A percentile compares a stretch with the other conserved stretches of the same genome.
These are phyloP conservation scores for Pycnomerus fuliginosus DNA, from an alignment of 2,888 invertebrate genomes.

Conservation along the genomic window DNA sequence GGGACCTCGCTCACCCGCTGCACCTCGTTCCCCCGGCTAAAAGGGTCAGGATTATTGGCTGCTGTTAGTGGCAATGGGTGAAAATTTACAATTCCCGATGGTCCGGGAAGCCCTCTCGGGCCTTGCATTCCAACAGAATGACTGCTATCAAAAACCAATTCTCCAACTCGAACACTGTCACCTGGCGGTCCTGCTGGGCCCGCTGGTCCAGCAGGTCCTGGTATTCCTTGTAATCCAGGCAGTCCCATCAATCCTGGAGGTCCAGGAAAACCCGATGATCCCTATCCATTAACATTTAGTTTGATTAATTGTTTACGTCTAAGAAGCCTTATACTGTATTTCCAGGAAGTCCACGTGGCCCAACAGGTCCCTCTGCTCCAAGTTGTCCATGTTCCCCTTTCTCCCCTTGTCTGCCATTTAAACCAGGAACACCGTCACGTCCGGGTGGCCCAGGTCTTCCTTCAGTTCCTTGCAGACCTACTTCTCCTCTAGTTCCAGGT, in stretches of 20 bases:
- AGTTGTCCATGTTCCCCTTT: slow-evolving; percentile 29
- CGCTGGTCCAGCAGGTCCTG: slow-evolving; percentile 46
- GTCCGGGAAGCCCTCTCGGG: slow-evolving; percentile 59
- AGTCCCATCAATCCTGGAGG: slow-evolving; percentile 34
- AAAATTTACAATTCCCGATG: slow-evolving; percentile 55
- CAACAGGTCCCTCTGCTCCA: slow-evolving; percentile 41
- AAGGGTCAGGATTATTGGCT: no score
- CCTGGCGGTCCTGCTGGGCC: slow-evolving; percentile 56
- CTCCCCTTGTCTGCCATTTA: slow-evolving; percentile 43
- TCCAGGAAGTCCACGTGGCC: slow-evolving; percentile 41
- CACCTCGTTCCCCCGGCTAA: slow-evolving; percentile 60
- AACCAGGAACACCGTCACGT: slow-evolving; percentile 33
- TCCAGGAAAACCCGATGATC: slow-evolving; percentile 38
- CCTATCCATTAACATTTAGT: slow-evolving; percentile 11
- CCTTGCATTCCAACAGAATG: slow-evolving; percentile 53
- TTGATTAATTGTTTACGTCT: not conserved
- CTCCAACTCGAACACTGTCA: slow-evolving; percentile 41
- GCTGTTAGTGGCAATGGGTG: not conserved
- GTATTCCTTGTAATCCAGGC: slow-evolving; percentile 39
- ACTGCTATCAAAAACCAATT: slow-evolving; percentile 31
- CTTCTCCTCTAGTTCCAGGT: slow-evolving; percentile 25
- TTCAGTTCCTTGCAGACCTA: slow-evolving; percentile 24
- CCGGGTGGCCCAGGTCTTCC: slow-evolving; percentile 39
- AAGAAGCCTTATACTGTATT: slow-evolving; percentile 15
- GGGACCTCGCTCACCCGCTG: slow-evolving; percentile 59